Evolutionary conservation across 30 jellyfish, hydroid and myxozoan genomes (phyloP).

Genomic region (Mastigias papua): DNA sequence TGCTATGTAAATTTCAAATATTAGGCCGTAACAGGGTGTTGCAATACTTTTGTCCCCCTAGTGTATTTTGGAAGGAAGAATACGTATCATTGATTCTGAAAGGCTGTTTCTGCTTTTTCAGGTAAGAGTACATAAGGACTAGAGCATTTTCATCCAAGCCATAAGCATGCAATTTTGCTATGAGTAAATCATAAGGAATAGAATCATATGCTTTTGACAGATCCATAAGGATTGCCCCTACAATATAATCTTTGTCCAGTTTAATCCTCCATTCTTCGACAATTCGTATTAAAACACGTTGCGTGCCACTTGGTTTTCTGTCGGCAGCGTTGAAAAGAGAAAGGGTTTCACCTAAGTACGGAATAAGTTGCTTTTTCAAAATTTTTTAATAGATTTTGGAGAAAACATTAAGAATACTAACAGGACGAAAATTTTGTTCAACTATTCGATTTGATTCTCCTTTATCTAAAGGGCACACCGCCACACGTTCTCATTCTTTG

Average conservation of each 20-base stretch:
- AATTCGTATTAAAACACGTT: not conserved
- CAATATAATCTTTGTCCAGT: not conserved
- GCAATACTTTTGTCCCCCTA: too few species aligned
- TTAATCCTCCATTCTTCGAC: not conserved
- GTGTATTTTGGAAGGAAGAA: not conserved
- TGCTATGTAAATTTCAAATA: too few species aligned
- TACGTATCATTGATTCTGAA: not conserved
- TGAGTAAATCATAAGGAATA: not conserved
- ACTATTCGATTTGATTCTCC: not conserved
- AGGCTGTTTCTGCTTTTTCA: not conserved
- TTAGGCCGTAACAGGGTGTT: too few species aligned
- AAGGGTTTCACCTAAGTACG: not conserved
- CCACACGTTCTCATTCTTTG: not conserved
- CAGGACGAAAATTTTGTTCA: not conserved
- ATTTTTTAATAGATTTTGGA: not conserved
- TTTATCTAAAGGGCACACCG: not conserved
- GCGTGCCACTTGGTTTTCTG: not conserved
- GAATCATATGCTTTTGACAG: not conserved
- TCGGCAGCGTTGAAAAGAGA: not conserved
- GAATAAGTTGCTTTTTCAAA: not conserved
- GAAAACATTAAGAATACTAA: not conserved
- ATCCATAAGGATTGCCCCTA: not conserved
- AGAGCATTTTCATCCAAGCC: not conserved
- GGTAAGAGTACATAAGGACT: not conserved
- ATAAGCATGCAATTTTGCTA: not conserved